Base-by-base conservation (phyloP, 1,140 invertebrate species). In the Prorops nasuta region DNA sequence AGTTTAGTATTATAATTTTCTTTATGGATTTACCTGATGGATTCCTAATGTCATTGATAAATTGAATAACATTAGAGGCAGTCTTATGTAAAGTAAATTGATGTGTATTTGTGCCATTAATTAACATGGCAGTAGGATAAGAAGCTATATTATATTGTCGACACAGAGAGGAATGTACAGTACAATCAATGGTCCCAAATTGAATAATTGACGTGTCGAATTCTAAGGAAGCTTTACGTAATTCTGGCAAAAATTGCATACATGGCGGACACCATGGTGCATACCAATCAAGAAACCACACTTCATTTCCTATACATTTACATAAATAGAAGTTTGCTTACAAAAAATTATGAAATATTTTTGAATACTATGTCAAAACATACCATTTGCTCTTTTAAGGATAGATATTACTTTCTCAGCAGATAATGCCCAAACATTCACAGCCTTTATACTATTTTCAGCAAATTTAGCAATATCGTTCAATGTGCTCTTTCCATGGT, bases 181-280 rank as follows among this genome's bases (percentile, higher is more conserved):
- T 83, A 56, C 84, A 86, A 63, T 86, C 84, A 4, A 86, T 72
- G 0, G 80, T 83, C 31, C 88, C 89, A 79, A 91, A 89, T 51
- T 84, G 79, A 31, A 81, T 59, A 14, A 67, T 51, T n/a, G 75
- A 71, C 6, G 74, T 60, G 20, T 71, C 59, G 47, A 83, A 81
- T 54, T 76, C 63, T 48, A 78, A 77, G 32, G 86, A 86, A 3
- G 86, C 84, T 72, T 85, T 87, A 8, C 89, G 75, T 37, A 91
- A 77, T 74, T 90, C 86, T 28, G 86, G 86, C 10, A 91, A 70
- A 43, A 91, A 75, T 47, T 79, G 77, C 72, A 88, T 81, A 66
- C 90, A 92, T 0, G 90, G 89, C n/a, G 88, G 88, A 75, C 90
- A 92, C 86, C 88, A 90, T 57, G 90, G 89, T 3, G 88, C 86